phyloP scores from a whole-genome alignment of 2,797 vertebrate species.

The Cossypha heuglini region DNA sequence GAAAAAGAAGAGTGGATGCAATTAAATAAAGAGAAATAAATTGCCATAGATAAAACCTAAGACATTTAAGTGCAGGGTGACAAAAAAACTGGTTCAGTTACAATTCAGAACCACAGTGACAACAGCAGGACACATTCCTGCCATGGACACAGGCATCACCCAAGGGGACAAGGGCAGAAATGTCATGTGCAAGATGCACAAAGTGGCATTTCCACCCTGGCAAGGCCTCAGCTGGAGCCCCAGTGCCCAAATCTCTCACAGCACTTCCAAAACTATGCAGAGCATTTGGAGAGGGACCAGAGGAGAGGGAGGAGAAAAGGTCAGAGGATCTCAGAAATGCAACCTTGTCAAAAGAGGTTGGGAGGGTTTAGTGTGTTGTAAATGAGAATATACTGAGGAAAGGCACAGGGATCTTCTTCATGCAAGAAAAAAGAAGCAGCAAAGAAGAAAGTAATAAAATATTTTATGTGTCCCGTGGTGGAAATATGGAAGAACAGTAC shows the following conservation, averaged over 20 bases:
- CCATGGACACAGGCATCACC: background rate
- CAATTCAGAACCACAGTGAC: background rate
- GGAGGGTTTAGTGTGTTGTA: background rate
- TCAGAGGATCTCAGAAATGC: background rate
- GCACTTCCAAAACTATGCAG: background rate
- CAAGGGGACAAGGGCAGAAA: background rate
- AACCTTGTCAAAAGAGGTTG: background rate
- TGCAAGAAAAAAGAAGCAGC: background rate
- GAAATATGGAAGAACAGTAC: background rate
- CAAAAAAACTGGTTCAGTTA: background rate
- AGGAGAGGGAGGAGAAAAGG: background rate
- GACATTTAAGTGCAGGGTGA: background rate
- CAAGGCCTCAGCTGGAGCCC: background rate
- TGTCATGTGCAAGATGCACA: conserved; percentile 7
- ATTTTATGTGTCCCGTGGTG: background rate
- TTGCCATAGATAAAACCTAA: background rate
- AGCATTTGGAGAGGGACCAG: background rate
- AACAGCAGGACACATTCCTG: background rate
- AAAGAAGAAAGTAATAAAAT: background rate
- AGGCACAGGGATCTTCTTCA: background rate
- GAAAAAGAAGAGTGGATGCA: background rate
- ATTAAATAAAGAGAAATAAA: background rate
- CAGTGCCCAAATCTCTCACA: rapidly evolving
- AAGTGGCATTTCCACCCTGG: conserved; percentile 12
- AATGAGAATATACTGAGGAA: background rate